Evolutionary conservation across 2,888 invertebrate species (phyloP).

Genomic region (Drosophila algonquin): DNA sequence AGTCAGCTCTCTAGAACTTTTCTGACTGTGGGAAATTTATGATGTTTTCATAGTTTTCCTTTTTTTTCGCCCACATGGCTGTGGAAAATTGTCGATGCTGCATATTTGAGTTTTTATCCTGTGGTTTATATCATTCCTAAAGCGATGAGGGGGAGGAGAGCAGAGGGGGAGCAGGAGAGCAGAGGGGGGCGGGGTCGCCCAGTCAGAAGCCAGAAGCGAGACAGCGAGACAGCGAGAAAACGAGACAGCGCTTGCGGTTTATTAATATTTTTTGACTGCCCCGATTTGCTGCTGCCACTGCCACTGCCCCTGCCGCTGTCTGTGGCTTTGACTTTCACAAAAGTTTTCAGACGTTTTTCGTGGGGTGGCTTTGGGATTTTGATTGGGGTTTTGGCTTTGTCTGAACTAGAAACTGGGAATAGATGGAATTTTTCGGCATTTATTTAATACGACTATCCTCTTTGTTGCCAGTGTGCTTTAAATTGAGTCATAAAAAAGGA

Average conservation of each 20-base stretch:
- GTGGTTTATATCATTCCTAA: constrained; percentile 47
- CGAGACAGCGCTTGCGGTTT: constrained; percentile 63
- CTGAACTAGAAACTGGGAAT: constrained; percentile 43
- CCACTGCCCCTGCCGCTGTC: constrained; percentile 35
- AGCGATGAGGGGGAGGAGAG: not conserved
- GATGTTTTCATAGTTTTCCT: constrained; percentile 71
- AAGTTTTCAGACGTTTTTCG: constrained; percentile 45
- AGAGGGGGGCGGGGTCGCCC: not conserved
- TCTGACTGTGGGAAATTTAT: constrained; percentile 70
- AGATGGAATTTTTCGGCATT: constrained; percentile 33
- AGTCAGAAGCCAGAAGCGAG: not conserved
- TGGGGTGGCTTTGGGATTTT: constrained; percentile 35
- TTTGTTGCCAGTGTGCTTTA: constrained; percentile 9
- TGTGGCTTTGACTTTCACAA: constrained; percentile 52
- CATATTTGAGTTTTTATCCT: constrained; percentile 72
- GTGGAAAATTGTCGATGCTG: constrained; percentile 70
- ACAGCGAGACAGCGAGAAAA: not conserved
- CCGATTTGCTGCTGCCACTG: constrained; percentile 30
- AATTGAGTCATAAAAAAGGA: constrained; percentile 2
- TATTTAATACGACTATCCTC: constrained; percentile 28
- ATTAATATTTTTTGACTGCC: constrained; percentile 66
- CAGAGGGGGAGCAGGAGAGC: too few species aligned
- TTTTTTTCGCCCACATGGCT: constrained; percentile 45
- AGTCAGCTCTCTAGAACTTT: constrained; percentile 47
- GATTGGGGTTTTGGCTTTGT: constrained; percentile 40